Conservation (phyloP, 2,113 vertebrate species). For the Tursiops truncatus region DNA sequence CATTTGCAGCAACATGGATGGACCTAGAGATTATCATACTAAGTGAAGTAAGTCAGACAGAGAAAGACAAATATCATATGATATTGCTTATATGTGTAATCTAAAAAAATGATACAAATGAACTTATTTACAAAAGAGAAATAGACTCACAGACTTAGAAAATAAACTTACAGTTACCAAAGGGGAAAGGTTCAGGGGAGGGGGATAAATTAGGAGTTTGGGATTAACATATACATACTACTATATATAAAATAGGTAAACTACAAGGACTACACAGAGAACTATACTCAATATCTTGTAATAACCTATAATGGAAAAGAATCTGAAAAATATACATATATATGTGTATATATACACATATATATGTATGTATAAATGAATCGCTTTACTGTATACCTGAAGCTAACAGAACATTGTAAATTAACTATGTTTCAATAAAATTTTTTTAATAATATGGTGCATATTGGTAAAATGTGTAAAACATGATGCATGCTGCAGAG, state of each 20-base stretch:
- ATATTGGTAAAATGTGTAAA: background rate
- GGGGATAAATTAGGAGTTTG: background rate
- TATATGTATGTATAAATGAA: background rate
- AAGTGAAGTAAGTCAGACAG: background rate
- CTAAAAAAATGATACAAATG: background rate
- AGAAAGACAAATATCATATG: background rate
- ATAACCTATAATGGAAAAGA: background rate
- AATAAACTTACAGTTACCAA: background rate
- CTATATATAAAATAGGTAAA: background rate
- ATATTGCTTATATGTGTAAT: background rate
- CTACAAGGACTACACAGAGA: background rate
- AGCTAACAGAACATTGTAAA: background rate
- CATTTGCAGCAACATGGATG: background rate
- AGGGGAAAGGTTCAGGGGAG: background rate
- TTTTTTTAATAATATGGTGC: background rate
- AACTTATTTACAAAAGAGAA: background rate
- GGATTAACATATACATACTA: background rate
- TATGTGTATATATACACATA: background rate
- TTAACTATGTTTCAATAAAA: background rate
- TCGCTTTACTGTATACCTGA: background rate
- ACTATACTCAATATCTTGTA: background rate
- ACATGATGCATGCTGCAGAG: accelerated
- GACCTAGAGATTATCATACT: background rate
- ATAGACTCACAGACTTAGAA: background rate
- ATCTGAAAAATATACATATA: accelerated